Evolutionary conservation across 1,140 invertebrate genomes (phyloP).

Genomic region (Ctenoplectra terminalis): DNA sequence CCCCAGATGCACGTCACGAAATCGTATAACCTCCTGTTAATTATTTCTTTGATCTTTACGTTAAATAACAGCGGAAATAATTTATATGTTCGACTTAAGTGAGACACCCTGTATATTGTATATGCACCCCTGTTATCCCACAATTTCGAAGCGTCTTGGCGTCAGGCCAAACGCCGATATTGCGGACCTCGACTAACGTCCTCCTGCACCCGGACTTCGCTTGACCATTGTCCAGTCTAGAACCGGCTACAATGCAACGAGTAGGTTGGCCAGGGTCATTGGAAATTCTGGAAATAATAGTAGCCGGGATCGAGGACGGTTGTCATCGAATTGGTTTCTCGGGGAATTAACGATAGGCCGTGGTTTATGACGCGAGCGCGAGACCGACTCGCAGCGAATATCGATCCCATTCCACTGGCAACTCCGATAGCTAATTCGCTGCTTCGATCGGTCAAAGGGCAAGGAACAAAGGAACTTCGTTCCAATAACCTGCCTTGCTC

Average conservation of each 20-base stretch:
- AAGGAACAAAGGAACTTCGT: slow-evolving; percentile 34
- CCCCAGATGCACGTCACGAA: no score
- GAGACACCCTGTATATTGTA: background rate
- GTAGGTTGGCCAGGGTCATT: slow-evolving; percentile 62
- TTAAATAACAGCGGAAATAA: no score
- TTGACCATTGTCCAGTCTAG: slow-evolving; percentile 75
- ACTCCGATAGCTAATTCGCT: slow-evolving; percentile 53
- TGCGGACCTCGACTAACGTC: slow-evolving; percentile 56
- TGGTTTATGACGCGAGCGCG: slow-evolving; percentile 58
- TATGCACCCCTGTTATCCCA: slow-evolving; percentile 56
- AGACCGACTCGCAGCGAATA: slow-evolving; percentile 25
- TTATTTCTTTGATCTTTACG: no score
- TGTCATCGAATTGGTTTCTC: slow-evolving; percentile 60
- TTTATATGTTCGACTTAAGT: background rate
- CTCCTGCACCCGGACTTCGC: slow-evolving; percentile 58
- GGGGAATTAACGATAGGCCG: slow-evolving; percentile 62
- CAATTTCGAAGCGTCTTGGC: slow-evolving; percentile 77
- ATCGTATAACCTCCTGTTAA: no score
- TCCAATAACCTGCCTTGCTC: slow-evolving; percentile 1
- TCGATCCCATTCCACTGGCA: slow-evolving; percentile 43
- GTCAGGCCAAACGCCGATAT: slow-evolving; percentile 73
- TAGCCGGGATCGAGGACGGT: slow-evolving; percentile 32
- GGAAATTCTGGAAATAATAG: slow-evolving; percentile 79
- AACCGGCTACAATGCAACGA: slow-evolving; percentile 61
- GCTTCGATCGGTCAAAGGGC: slow-evolving; percentile 37